Evolutionary conservation across 2,797 vertebrate genomes (phyloP), one percentile per base, ranked within the genome.

Genomic region (Orientallactaga sibirica): DNA sequence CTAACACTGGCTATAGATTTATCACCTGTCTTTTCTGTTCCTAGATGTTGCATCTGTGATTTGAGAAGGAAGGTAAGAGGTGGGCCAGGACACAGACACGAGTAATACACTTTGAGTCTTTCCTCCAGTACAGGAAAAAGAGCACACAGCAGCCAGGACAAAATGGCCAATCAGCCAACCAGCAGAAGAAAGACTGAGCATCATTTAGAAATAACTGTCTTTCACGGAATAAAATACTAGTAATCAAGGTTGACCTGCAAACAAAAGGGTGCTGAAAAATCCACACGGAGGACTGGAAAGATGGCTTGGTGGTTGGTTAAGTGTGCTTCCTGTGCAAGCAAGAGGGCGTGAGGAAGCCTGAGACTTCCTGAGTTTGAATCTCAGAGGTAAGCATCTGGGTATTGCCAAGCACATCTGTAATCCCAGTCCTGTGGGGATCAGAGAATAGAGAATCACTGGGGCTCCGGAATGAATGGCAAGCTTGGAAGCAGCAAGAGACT

Each of bases 211-310:
- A 87, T 18, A 80, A 89, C 41, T 52, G 22, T 83, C 78, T 74
- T 82, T 5, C 76, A 61, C 62, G 52, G 18, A 12, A 55, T 80
- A 88, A 88, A 92, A 88, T 5, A 79, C 0, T 3, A 85, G 10
- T 25, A 93, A 76, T 52, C 64, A 81, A 90, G 84, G 16, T 77
- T 95, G 58, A 88, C 11, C 19, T 78, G 4, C 10, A 67, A n/a
- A 9, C 33, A 76, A 90, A 84, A 7, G 8, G 71, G 83, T 79
- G 27, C 43, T 43, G 41, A 1, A 41, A 70, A 67, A 87, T 41
- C 19, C 18, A 92, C 55, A 58, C 11, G 55, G 55, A 58, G 55
- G 55, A 58, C 55, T 58, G 55, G 55, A 58, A 12, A 58, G 55
- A 58, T 58, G 55, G 55, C 55, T 58, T 15, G 55, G 55, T 58